Percentiles rank a stretch among this genome's conserved stretches.
Evolutionary conservation across 2,113 vertebrate genomes (phyloP).

Genomic region (Paedocypris sp.): DNA sequence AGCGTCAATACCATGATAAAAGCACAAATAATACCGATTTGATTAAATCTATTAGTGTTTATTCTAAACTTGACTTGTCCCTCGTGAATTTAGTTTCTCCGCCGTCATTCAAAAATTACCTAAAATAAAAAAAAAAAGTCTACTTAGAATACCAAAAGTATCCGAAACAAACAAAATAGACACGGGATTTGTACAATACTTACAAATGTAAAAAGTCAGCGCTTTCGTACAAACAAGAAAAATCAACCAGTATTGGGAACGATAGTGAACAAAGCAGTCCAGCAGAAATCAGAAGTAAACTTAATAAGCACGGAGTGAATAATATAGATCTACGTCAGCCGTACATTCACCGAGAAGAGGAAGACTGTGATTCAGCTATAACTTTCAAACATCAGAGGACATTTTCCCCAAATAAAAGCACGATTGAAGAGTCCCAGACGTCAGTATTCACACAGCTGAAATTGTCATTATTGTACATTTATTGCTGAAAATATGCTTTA

Average conservation of each 20-base stretch:
- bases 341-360: constrained; percentile 30
- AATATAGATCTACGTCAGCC: constrained; percentile 8
- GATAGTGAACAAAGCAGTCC: constrained; percentile 10
- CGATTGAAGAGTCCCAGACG: not conserved
- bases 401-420: no score
- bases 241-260: not conserved
- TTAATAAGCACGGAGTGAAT: not conserved
- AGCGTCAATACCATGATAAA: not conserved
- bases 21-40: not conserved
- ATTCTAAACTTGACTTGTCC: not conserved
- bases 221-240: constrained; percentile 3
- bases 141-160: not conserved
- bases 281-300: not conserved
- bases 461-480: constrained; percentile 24
- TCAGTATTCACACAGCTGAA: not conserved
- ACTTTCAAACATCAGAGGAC: no score
- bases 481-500: constrained; percentile 9
- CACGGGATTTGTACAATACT: constrained; percentile 1
- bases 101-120: not conserved
- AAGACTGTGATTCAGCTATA: constrained; percentile 27
- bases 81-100: constrained; percentile 14
- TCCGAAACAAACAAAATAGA: not conserved
- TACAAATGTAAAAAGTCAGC: not conserved
- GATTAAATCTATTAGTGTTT: constrained; percentile 24
- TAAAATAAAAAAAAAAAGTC: no score